These are phyloP conservation scores for Myodes glareolus DNA, from an alignment of 2,113 vertebrate species.

Conservation along the genomic window DNA sequence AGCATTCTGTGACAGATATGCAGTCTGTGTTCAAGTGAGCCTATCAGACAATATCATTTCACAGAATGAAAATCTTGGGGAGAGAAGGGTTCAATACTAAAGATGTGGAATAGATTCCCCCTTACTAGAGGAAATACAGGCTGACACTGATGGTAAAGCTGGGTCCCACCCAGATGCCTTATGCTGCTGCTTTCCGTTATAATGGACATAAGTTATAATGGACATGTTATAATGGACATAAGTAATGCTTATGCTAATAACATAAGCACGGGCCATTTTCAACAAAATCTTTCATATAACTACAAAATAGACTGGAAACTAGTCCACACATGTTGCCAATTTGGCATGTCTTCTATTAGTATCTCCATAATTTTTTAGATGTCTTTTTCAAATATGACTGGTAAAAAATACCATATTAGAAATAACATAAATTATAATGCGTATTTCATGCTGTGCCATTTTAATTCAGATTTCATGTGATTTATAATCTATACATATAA, in stretches of 20 bases:
- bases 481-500: not conserved
- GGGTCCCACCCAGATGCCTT: not conserved
- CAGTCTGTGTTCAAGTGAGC: not conserved
- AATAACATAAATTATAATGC: slow-evolving; percentile 39
- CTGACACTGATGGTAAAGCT: not conserved
- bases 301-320: not conserved
- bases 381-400: slow-evolving; percentile 3
- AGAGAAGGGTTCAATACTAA: not conserved
- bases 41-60: not conserved
- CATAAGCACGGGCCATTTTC: not conserved
- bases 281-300: not conserved
- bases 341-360: not conserved
- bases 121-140: not conserved
- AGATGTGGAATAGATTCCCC: not conserved
- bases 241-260: too few species aligned
- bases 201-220: too few species aligned
- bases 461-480: not conserved
- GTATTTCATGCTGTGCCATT: slow-evolving; percentile 52
- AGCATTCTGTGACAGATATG: not conserved
- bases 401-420: slow-evolving; percentile 28
- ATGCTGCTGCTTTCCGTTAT: too few species aligned
- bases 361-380: slow-evolving; percentile 17
- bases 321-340: not conserved
- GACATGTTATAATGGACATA: too few species aligned
- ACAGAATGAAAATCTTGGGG: not conserved